Base-by-base conservation (phyloP, 35 echinoderm and acorn worm species). In the Ophioderma brevispina region DNA sequence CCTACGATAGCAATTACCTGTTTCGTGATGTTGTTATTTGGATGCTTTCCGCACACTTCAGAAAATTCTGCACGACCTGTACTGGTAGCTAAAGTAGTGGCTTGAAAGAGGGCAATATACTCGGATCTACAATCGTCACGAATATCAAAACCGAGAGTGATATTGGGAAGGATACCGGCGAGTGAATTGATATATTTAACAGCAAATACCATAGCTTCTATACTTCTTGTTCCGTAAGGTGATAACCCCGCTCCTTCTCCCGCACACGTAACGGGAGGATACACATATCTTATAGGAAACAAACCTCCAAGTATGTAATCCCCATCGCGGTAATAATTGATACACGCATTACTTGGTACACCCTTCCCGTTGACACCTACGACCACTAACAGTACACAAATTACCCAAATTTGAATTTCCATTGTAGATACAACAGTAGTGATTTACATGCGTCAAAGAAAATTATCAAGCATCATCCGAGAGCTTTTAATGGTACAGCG, bases 71-170 rank as follows among this genome's bases (percentile, higher is more conserved):
- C 21, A 0, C 3, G 37, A 23, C 38, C 38, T 43, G 80, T 46
- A 19, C n/a, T 82, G 10, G 38, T 39, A 11, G 38, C 42, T 39
- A 63, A 35, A n/a, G 42, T 32, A 46, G 1, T 42, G 5, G 39
- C 36, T 17, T 42, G 38, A 42, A 42, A 39, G 13, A 81, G 39
- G 0, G 46, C 19, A 0, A 80, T 41, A 28, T 89, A 39, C 28
- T 89, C 87, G 40, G 33, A 80, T 31, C 87, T 34, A 43, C 87
- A 89, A 21, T 89, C 87, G 34, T 89, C 87, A 4, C 78, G 33
- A 23, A 89, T 89, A 36, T 89, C 76, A 35, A 80, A 89, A 19
- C 87, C 87, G n/a, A 89, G 77, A 18, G 87, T 81, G 13, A 89
- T 36, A 32, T 80, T 80, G 1, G 87, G 87, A 28, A 89, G 42